phyloP scores from a whole-genome alignment of 2,888 invertebrate genomes.

The Pristionchus exspectatus region DNA sequence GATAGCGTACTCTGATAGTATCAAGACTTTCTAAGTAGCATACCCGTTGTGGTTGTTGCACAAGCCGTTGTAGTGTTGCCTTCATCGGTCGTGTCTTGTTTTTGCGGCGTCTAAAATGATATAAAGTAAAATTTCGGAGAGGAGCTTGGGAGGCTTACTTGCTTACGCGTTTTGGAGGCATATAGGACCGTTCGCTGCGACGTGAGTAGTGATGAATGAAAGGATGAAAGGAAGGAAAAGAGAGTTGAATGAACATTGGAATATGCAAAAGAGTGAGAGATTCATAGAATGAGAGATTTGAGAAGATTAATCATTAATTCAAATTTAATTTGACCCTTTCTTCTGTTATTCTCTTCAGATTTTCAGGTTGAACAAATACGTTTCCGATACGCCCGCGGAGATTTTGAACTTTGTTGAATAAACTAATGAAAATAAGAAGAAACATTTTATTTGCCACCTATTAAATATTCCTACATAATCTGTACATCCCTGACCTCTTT shows the following conservation, averaged over 20 bases:
- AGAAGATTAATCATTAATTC: too few relatives aligned
- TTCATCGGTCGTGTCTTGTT: background rate
- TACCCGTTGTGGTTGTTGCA: background rate
- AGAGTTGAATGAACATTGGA: background rate
- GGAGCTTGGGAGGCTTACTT: background rate
- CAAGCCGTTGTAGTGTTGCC: background rate
- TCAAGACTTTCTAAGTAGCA: background rate
- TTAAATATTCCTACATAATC: background rate
- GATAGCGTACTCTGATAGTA: background rate
- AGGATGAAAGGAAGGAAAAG: background rate
- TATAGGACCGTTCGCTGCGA: background rate
- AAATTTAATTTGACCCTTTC: background rate
- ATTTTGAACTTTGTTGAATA: background rate
- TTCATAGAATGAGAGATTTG: background rate
- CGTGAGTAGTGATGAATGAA: background rate
- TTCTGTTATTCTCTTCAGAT: background rate
- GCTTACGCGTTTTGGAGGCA: background rate
- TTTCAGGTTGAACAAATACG: background rate
- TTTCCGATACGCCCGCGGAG: background rate
- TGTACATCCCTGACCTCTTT: background rate
- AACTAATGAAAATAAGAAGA: background rate
- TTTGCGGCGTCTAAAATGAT: background rate
- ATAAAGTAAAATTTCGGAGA: background rate
- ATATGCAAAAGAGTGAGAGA: background rate
- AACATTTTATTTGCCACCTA: background rate